Evolutionary conservation across 2,113 vertebrate species (phyloP), one percentile per base, ranked within the genome.

Genomic region (Orycteropus afer): DNA sequence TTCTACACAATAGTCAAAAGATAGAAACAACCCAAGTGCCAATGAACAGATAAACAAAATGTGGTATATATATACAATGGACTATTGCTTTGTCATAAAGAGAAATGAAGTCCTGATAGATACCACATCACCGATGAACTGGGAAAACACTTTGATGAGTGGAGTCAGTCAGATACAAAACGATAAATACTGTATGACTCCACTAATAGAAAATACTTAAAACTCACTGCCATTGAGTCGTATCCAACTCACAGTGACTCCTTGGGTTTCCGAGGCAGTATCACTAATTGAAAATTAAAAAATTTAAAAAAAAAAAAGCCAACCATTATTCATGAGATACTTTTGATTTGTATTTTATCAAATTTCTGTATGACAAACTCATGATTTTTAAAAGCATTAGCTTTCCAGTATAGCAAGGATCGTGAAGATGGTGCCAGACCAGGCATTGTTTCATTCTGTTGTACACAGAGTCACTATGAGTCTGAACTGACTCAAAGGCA

Each of bases 361-460:
- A 6, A 55, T 57, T 77, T 73, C 23, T 91, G 37, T 73, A 57
- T 59, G 51, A 86, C 83, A 18, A 63, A 59, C 51, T 95, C 69
- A 23, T 51, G 37, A 73, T 11, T 96, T 95, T 63, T 83, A 34
- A 86, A 91, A 90, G 53, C 88, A 53, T 29, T 42, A 37, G 37
- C 40, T 57, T 87, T n/a, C n/a, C n/a, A n/a, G n/a, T n/a, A n/a
- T n/a, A n/a, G n/a, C n/a, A n/a, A n/a, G n/a, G n/a, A n/a, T n/a
- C n/a, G n/a, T n/a, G n/a, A n/a, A n/a, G n/a, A n/a, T n/a, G n/a
- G n/a, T n/a, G n/a, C n/a, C n/a, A n/a, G n/a, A n/a, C n/a, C n/a
- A n/a, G n/a, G n/a, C n/a, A n/a, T n/a, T n/a, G n/a, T n/a, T n/a
- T n/a, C n/a, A n/a, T n/a, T n/a, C n/a, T n/a, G n/a, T n/a, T n/a